Conservation (phyloP, 2,113 vertebrate genomes). For the Cavia porcellus region DNA sequence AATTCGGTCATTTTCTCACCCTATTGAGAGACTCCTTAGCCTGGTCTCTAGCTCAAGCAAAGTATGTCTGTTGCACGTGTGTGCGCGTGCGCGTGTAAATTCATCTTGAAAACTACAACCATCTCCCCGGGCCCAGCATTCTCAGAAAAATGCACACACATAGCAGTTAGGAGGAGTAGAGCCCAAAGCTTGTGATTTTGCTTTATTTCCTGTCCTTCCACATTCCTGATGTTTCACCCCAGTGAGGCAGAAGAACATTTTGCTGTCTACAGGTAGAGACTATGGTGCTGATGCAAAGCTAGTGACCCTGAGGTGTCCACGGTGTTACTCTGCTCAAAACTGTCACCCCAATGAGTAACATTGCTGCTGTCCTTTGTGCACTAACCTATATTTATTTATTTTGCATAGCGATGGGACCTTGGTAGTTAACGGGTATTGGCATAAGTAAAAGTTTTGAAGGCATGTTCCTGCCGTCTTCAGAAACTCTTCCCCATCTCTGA, state of each 20-base stretch:
- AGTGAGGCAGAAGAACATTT: constrained; percentile 29
- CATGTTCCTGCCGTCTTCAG: not conserved
- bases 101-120: constrained; percentile 56
- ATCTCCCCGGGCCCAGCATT: not conserved
- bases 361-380: constrained; percentile 16
- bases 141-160: not conserved
- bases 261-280: constrained; percentile 58
- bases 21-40: constrained; percentile 48
- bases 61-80: not conserved
- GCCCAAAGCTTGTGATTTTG: constrained; percentile 55
- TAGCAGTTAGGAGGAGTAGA: constrained; percentile 13
- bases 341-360: not conserved
- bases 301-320: not conserved
- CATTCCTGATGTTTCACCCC: constrained; percentile 71
- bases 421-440: constrained; percentile 13
- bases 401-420: not conserved
- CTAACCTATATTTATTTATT: not conserved
- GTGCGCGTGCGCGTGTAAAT: not conserved
- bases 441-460: not conserved
- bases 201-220: constrained; percentile 69
- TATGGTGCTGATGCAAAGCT: not conserved
- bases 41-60: not conserved
- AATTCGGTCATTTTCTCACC: constrained; percentile 66
- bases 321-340: not conserved
- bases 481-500: not conserved